Evolutionary conservation across 2,888 invertebrate species (phyloP).

Genomic region (Parelbella ahira): DNA sequence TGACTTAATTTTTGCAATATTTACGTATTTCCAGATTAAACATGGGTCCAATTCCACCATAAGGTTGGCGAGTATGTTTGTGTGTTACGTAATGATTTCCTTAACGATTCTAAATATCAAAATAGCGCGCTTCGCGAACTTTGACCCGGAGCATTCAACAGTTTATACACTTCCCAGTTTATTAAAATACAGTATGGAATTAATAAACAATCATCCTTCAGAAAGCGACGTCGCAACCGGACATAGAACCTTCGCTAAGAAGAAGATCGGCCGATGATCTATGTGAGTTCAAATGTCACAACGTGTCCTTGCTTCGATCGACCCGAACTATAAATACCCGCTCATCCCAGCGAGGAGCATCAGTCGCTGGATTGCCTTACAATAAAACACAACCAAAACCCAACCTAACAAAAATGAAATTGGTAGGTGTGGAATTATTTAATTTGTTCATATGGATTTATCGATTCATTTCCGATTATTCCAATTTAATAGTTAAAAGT

Average conservation of each 20-base stretch:
- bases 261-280: conserved; percentile 47
- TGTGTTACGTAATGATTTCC: too few relatives aligned
- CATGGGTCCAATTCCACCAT: too few relatives aligned
- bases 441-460: conserved; percentile 8
- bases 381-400: conserved; percentile 42
- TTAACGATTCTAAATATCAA: background rate
- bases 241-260: conserved; percentile 50
- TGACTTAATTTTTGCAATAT: too few relatives aligned
- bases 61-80: too few relatives aligned
- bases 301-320: conserved; percentile 58
- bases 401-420: conserved; percentile 64
- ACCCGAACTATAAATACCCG: conserved; percentile 55
- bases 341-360: conserved; percentile 46
- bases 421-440: conserved; percentile 55
- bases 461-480: too few relatives aligned
- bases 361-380: conserved; percentile 62
- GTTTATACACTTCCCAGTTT: background rate
- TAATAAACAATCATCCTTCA: conserved; percentile 13
- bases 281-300: conserved; percentile 75
- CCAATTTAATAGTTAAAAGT: too few relatives aligned
- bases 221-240: conserved; percentile 45
- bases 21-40: too few relatives aligned
- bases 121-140: conserved; percentile 1
- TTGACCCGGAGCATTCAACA: background rate
- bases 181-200: conserved; percentile 4